Percentiles rank a stretch among this genome's conserved stretches.
phyloP scores from a whole-genome alignment of 2,888 invertebrate genomes.

The Apomyelois bistriatella region DNA sequence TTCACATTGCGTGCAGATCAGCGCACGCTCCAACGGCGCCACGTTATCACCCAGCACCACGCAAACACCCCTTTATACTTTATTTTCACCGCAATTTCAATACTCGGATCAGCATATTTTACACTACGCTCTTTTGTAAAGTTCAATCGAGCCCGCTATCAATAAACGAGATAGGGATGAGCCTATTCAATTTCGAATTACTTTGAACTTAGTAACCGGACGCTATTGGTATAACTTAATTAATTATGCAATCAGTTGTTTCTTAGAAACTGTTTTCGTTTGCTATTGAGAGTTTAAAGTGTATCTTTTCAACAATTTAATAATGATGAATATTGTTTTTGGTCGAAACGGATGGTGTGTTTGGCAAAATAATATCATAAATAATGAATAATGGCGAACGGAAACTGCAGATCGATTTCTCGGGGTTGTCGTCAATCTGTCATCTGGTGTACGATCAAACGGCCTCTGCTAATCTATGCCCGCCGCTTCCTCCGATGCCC shows the following conservation, averaged over 20 bases:
- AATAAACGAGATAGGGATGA: conserved; percentile 53
- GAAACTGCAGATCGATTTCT: conserved; percentile 54
- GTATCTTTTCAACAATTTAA: conserved; percentile 2
- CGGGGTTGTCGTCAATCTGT: conserved; percentile 58
- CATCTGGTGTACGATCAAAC: conserved; percentile 60
- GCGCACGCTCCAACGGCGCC: conserved; percentile 51
- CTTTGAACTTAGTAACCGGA: conserved; percentile 10
- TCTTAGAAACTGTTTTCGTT: conserved; percentile 1
- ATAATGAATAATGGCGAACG: conserved; percentile 39
- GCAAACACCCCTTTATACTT: conserved; percentile 59
- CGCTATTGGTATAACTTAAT: conserved; percentile 8
- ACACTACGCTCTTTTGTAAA: conserved; percentile 47
- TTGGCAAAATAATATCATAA: conserved; percentile 54
- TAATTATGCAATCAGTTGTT: conserved; percentile 12
- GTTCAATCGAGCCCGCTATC: conserved; percentile 57
- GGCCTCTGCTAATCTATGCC: conserved; percentile 46
- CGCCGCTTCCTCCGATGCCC: conserved; percentile 12
- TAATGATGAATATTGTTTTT: conserved; percentile 32
- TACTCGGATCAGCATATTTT: conserved; percentile 74
- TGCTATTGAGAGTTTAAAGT: conserved; percentile 1
- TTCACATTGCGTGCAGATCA: conserved; percentile 45
- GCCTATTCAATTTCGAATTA: conserved; percentile 22
- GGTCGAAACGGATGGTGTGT: conserved; percentile 46
- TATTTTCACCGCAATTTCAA: conserved; percentile 58
- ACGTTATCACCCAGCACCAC: conserved; percentile 62